These are phyloP conservation scores for Hipposideros larvatus DNA, from an alignment of 2,797 vertebrate genomes.

Conservation along the genomic window DNA sequence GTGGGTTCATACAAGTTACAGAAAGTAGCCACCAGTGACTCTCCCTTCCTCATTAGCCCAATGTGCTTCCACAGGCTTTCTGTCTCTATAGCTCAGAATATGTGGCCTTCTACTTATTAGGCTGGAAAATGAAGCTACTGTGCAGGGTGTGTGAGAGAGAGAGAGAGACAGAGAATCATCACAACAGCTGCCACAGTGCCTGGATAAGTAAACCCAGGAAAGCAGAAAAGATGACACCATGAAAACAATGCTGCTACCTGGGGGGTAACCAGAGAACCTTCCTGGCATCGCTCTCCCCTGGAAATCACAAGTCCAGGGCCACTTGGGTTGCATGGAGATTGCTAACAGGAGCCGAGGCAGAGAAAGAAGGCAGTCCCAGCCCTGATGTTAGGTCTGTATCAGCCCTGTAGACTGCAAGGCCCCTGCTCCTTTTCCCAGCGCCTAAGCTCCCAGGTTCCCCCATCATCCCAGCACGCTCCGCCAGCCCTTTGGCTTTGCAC, in stretches of 20 bases:
- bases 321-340: background rate
- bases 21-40: background rate
- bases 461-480: background rate
- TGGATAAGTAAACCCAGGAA: background rate
- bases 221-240: background rate
- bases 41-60: background rate
- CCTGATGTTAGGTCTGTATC: background rate
- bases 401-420: background rate
- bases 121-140: background rate
- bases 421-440: background rate
- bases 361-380: background rate
- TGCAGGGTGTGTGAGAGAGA: background rate
- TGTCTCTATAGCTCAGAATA: background rate
- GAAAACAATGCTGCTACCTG: background rate
- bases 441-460: accelerated
- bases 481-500: background rate
- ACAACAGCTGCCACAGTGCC: background rate
- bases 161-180: background rate
- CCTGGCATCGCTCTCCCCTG: background rate
- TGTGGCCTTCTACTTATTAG: background rate
- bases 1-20: background rate
- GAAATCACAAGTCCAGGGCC: background rate
- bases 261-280: background rate
- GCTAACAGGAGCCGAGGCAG: background rate
- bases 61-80: background rate